Base-by-base conservation (phyloP, 2,113 vertebrate species). In the Cyprinodon brontotheroides region DNA sequence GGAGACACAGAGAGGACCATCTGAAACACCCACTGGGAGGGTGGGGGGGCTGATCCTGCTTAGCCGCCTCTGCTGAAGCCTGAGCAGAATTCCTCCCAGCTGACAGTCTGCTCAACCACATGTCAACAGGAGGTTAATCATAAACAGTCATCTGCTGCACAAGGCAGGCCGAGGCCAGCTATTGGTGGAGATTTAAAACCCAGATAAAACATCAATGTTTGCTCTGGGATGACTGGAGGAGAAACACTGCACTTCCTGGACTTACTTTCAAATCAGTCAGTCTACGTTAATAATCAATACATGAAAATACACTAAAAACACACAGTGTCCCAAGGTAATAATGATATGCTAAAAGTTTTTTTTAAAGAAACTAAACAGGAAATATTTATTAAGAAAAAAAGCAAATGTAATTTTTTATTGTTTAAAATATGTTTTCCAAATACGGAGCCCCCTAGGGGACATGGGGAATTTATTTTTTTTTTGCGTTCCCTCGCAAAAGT, bases 61-160 rank as follows among this genome's bases (percentile, higher is more conserved):
- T 76, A 85, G 93, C 86, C 91, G 94, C 70, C 92, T 87, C 17
- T n/a, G 70, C 60, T 78, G 67, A 78, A 80, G 94, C 94, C 94
- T 94, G 93, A 93, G 57, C 84, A 87, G 6, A 92, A 89, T 82
- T 71, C 63, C 77, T 48, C 63, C 3, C 59, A 43, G 76, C 75
- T 80, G 79, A 75, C 64, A 64, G 78, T 74, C 15, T 39, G 1
- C 39, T n/a, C 69, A 59, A 11, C 53, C 61, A 36, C 20, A 71
- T 68, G 57, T 76, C 82, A 79, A 64, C 78, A 62, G 2, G 11
- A 63, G 73, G 69, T 86, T 86, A 87, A 87, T 90, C 53, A 86
- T 90, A 68, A 88, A 86, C 85, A 41, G 14, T 48, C 38, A 63
- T 72, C 61, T 78, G 68, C 75, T 78, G 79, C 72, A 20, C 73